These are phyloP conservation scores for Periphyllus acericola DNA, from an alignment of 2,888 invertebrate genomes.

Conservation along the genomic window DNA sequence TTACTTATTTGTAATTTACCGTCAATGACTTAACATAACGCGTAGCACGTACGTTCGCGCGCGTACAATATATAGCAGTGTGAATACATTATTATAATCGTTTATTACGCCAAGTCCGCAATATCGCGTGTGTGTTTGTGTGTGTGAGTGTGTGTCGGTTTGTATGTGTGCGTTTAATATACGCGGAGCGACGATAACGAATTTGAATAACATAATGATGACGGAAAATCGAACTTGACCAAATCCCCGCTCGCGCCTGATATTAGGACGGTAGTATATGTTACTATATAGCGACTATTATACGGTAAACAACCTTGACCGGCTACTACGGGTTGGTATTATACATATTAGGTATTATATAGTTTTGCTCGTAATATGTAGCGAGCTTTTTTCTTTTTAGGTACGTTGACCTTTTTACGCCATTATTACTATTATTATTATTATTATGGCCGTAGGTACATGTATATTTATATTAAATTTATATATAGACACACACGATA, in stretches of 20 bases:
- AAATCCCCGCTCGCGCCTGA: neutral
- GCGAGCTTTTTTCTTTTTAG: constrained; percentile 13
- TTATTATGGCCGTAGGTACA: neutral
- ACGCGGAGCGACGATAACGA: neutral
- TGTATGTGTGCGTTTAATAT: neutral
- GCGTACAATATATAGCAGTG: neutral
- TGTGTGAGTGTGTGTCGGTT: too few species aligned
- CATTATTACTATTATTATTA: constrained; percentile 23
- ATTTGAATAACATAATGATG: constrained; percentile 23
- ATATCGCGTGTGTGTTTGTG: neutral
- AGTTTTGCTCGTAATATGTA: neutral
- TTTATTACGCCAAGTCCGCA: neutral
- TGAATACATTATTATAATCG: neutral
- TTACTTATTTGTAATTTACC: neutral
- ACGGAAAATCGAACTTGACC: constrained; percentile 59
- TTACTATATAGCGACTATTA: neutral
- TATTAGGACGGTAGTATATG: neutral
- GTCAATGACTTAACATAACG: neutral
- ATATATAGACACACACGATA: neutral
- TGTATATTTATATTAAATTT: too few species aligned
- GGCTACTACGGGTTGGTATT: neutral
- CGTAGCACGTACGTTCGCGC: neutral
- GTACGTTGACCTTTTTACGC: constrained; percentile 49
- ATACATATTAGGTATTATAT: neutral
- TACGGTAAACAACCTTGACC: constrained; percentile 47